Evolutionary conservation across 2,888 invertebrate genomes (phyloP).

Genomic region (Ornithoptera alexandrae): DNA sequence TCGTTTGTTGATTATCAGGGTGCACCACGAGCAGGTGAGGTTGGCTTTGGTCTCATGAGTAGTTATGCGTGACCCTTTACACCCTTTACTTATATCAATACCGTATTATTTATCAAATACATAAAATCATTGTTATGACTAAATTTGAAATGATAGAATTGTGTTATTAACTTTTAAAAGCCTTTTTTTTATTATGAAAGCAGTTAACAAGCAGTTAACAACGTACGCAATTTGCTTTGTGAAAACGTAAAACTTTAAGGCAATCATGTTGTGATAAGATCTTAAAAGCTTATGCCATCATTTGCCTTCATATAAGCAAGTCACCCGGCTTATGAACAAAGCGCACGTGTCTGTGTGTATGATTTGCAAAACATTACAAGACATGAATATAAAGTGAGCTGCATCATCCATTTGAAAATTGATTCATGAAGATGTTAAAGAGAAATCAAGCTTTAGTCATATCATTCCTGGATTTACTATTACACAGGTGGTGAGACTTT

Average conservation of each 20-base stretch:
- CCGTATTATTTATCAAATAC: too few species aligned
- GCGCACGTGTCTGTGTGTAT: constrained; percentile 61
- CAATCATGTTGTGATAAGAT: constrained; percentile 52
- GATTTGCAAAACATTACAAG: constrained; percentile 65
- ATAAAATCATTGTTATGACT: too few species aligned
- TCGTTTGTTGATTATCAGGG: too few species aligned
- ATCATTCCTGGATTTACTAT: background rate
- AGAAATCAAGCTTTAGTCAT: constrained; percentile 6
- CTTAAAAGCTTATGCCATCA: constrained; percentile 48
- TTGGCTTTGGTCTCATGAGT: too few species aligned
- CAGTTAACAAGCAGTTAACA: background rate
- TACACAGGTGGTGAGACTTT: background rate
- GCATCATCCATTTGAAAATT: constrained; percentile 21
- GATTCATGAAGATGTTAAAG: constrained; percentile 10
- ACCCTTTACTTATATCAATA: too few species aligned
- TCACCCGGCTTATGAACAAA: constrained; percentile 38
- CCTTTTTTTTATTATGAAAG: background rate
- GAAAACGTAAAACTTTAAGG: constrained; percentile 36
- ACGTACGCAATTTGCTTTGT: constrained; percentile 13
- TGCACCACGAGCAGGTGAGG: too few species aligned
- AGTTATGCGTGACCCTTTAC: too few species aligned
- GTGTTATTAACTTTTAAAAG: too few species aligned
- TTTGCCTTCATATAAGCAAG: constrained; percentile 34
- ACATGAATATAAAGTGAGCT: constrained; percentile 64
- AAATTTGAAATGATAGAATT: too few species aligned